Evolutionary conservation across 2,113 vertebrate genomes (phyloP).

Genomic region (Hippocampus zosterae): DNA sequence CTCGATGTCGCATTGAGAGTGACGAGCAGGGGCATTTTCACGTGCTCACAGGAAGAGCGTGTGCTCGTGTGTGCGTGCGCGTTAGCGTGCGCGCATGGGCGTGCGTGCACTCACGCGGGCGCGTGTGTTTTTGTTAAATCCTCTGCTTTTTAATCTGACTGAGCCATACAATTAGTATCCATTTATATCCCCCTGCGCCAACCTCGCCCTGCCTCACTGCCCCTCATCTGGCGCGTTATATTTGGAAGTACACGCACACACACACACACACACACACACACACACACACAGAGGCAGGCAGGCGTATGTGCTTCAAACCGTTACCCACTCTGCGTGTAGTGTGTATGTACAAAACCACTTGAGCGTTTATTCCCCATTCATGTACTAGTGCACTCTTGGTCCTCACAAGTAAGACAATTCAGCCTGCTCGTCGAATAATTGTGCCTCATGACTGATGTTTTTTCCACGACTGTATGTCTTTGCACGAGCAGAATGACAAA

Average conservation of each 20-base stretch:
- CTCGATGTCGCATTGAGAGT: not conserved
- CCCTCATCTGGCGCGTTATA: slow-evolving; percentile 63
- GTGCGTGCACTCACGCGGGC: not conserved
- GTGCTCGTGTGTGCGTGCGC: no score
- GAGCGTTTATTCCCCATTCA: not conserved
- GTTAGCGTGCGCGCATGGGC: no score
- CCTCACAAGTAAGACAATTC: no score
- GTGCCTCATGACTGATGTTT: not conserved
- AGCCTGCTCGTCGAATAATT: no score
- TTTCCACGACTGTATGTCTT: no score
- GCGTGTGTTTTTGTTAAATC: slow-evolving; percentile 10
- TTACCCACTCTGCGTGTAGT: slow-evolving; percentile 46
- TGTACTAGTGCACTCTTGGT: not conserved
- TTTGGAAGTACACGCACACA: slow-evolving; percentile 34
- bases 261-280: no score
- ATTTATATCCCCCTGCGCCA: slow-evolving; percentile 59
- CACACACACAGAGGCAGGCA: slow-evolving; percentile 2
- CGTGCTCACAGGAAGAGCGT: not conserved
- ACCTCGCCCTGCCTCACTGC: slow-evolving; percentile 56
- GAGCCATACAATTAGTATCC: slow-evolving; percentile 64
- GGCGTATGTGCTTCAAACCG: slow-evolving; percentile 53
- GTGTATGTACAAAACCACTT: not conserved
- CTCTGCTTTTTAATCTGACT: slow-evolving; percentile 43
- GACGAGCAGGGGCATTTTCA: slow-evolving; percentile 12
- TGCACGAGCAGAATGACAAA: no score